These are phyloP conservation scores for Alviniconcha marisindica DNA, from an alignment of 1,140 invertebrate species.

Conservation along the genomic window DNA sequence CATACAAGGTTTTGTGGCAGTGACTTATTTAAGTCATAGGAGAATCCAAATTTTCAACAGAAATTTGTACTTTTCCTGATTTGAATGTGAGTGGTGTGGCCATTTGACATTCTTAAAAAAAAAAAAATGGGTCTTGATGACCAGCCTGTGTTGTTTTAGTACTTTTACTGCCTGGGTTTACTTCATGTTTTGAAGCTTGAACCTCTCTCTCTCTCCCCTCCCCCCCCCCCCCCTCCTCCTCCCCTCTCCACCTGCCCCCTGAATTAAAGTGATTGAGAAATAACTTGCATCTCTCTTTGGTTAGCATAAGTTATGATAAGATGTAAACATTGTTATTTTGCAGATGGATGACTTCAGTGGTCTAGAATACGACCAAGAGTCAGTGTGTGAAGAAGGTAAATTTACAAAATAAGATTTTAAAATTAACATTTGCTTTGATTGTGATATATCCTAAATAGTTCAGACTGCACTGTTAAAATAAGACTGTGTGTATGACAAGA, in stretches of 20 bases:
- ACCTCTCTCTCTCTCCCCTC: not conserved
- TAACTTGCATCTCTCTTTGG: not conserved
- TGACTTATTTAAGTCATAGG: too few species aligned
- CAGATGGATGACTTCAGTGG: constrained; percentile 43
- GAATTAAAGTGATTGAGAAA: too few species aligned
- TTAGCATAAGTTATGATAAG: not conserved
- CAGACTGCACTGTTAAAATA: not conserved
- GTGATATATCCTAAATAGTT: not conserved
- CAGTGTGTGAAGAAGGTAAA: constrained; percentile 30
- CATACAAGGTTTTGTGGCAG: too few species aligned
- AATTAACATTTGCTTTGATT: not conserved
- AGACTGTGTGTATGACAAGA: not conserved
- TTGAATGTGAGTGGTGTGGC: too few species aligned
- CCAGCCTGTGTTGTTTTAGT: not conserved
- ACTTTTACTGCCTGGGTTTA: not conserved
- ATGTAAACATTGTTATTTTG: not conserved
- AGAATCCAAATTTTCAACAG: too few species aligned
- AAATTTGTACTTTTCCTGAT: too few species aligned
- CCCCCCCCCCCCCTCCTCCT: not conserved
- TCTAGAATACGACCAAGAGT: constrained; percentile 35
- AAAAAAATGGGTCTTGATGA: too few species aligned
- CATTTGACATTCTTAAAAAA: too few species aligned
- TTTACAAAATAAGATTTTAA: too few species aligned
- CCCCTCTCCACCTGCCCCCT: not conserved
- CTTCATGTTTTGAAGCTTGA: not conserved